These are phyloP conservation scores for Dolichoris vasculosae DNA, from an alignment of 1,140 invertebrate species.

Conservation along the genomic window DNA sequence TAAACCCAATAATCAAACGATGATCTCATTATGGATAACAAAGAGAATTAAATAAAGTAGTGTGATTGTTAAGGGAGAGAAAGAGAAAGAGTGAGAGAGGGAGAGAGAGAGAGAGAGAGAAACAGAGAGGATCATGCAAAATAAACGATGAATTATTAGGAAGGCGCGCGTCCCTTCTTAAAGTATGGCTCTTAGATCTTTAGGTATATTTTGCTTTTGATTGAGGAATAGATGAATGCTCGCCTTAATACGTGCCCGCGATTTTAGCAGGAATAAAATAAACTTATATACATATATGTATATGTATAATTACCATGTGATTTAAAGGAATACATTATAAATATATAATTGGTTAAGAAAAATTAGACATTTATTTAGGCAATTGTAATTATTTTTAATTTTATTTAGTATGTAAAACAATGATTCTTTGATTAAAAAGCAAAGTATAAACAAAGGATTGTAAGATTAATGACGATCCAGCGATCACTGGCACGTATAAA, in stretches of 20 bases:
- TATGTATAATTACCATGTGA: conserved; percentile 43
- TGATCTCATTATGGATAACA: conserved; percentile 74
- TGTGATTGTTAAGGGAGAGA: conserved; percentile 59
- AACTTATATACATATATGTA: conserved; percentile 20
- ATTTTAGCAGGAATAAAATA: conserved; percentile 21
- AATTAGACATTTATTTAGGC: conserved; percentile 45
- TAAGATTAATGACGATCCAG: not conserved
- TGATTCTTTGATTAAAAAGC: conserved; percentile 9
- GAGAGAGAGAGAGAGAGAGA: conserved; percentile 7
- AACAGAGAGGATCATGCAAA: not conserved
- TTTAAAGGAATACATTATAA: conserved; percentile 43
- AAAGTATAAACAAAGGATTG: not conserved
- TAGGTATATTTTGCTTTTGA: conserved; percentile 49
- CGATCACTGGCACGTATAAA: conserved; percentile 53
- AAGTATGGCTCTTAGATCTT: conserved; percentile 31
- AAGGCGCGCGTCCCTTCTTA: conserved; percentile 15
- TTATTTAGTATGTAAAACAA: conserved; percentile 47
- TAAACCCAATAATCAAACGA: conserved; percentile 74
- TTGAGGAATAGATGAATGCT: conserved; percentile 35
- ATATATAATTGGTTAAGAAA: conserved; percentile 46
- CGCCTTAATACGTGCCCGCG: conserved; percentile 49
- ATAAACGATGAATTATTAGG: conserved; percentile 29
- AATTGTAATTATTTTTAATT: conserved; percentile 48
- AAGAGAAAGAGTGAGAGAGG: conserved; percentile 25
- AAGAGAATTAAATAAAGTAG: conserved; percentile 73